These are phyloP conservation scores for Gracilinanus agilis DNA, from an alignment of 2,113 vertebrate species.

Conservation along the genomic window DNA sequence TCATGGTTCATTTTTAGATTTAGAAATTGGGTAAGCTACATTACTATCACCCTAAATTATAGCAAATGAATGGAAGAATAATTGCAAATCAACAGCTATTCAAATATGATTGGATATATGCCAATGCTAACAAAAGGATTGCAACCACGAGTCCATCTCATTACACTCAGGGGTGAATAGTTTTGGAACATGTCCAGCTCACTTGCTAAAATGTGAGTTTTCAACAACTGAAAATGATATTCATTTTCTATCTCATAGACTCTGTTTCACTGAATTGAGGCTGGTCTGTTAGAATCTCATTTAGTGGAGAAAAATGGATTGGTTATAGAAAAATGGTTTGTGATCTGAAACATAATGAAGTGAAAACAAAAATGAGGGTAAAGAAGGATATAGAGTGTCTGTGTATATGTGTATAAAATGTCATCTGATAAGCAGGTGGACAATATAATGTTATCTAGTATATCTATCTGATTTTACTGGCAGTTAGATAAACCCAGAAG, in stretches of 20 bases:
- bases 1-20: conserved; percentile 4
- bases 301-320: conserved; percentile 35
- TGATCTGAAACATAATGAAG: conserved; percentile 36
- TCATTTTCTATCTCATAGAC: background rate
- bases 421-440: conserved; percentile 24
- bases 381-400: background rate
- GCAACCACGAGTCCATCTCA: background rate
- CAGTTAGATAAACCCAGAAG: background rate
- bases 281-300: conserved; percentile 18
- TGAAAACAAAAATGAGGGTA: conserved; percentile 27
- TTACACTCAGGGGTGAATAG: conserved; percentile 15
- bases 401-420: conserved; percentile 2
- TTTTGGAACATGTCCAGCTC: background rate
- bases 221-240: conserved; percentile 34
- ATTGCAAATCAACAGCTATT: conserved; percentile 33
- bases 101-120: conserved; percentile 25
- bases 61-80: conserved; percentile 34
- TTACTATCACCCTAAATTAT: background rate
- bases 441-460: background rate
- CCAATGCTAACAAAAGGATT: conserved; percentile 51
- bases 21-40: conserved; percentile 22
- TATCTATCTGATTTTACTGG: background rate
- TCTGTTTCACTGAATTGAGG: background rate
- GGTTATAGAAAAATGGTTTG: conserved; percentile 33
- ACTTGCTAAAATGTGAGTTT: conserved; percentile 26